Evolutionary conservation across 2,797 vertebrate species (phyloP), one percentile per base, ranked within the genome.

Genomic region (Pseudochirops corinnae): DNA sequence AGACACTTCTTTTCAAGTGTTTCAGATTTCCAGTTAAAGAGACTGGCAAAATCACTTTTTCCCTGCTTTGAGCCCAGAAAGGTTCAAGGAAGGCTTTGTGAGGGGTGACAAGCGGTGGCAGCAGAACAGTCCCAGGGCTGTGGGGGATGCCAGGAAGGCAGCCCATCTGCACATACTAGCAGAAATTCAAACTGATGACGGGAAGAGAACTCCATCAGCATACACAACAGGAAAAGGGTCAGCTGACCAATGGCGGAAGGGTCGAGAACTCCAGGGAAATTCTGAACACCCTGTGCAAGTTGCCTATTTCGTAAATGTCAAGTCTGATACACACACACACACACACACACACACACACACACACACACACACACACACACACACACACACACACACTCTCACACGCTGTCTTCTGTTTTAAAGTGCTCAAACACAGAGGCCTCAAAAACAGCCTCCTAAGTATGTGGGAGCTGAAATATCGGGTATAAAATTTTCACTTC

Each of bases 391-490:
- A 5, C 33, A 24, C n/a, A 39, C 18, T 7, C 16, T 39, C 13
- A 1, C 55, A 24, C 67, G 10, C 52, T 52, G 2, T 52, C 52
- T 94, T 97, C 94, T 94, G 97, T 97, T 97, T 97, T 98, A 98
- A 98, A 98, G 98, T 98, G 98, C 98, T 98, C 98, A 94, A 97
- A 97, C 92, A 96, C 92, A 97, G 96, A 97, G 98, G 96, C 98
- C 97, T 98, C 94, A 97, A 96, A 97, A 98, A 56, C 92, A 95
- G 96, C 98, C 97, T 87, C 92, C 90, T 96, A 98, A 98, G 18
- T 24, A 46, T 96, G 96, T 95, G 97, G 96, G 95, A 93, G 92
- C 50, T 95, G 97, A 96, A 92, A 93, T 97, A 52, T 94, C 94
- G 96, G 91, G 96, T 97, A 98, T 46, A 97, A 98, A 98, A 98